A percentile compares a stretch with the other conserved stretches of the same genome.
phyloP scores from a whole-genome alignment of 2,113 vertebrate species.

The Labeo rohita region DNA sequence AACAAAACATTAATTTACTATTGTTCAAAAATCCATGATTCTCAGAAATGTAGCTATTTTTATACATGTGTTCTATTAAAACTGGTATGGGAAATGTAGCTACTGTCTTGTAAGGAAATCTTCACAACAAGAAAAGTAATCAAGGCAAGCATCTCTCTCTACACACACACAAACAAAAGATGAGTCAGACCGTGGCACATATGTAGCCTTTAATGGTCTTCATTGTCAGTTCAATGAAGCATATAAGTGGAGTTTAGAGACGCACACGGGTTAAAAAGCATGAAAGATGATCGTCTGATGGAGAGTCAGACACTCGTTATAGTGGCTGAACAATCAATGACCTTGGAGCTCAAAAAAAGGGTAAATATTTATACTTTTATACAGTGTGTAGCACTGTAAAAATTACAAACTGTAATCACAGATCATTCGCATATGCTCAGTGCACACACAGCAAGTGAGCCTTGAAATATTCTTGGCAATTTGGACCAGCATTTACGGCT shows the following conservation, averaged over 20 bases:
- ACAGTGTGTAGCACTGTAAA: not conserved
- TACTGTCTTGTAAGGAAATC: not conserved
- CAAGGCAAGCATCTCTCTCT: not conserved
- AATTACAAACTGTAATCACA: not conserved
- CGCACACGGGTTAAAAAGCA: slow-evolving; percentile 71
- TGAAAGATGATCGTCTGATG: slow-evolving; percentile 67
- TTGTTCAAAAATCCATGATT: not conserved
- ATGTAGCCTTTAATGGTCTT: slow-evolving; percentile 66
- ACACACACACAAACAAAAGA: slow-evolving; percentile 35
- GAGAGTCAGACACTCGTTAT: not conserved
- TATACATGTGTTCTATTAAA: not conserved
- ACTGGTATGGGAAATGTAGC: not conserved
- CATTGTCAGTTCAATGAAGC: slow-evolving; percentile 71
- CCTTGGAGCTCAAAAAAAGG: not conserved
- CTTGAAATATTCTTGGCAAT: slow-evolving; percentile 3
- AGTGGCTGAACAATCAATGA: not conserved
- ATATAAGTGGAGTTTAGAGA: slow-evolving; percentile 65
- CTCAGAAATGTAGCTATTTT: not conserved
- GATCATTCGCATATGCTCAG: not conserved
- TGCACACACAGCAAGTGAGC: slow-evolving; percentile 3
- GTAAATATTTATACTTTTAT: not conserved
- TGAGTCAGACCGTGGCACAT: slow-evolving; percentile 47
- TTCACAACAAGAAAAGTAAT: not conserved
- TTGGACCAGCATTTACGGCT: not conserved
- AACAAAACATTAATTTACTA: not conserved